These are phyloP conservation scores for Xenentodon cancila DNA, from an alignment of 2,797 vertebrate genomes.

Conservation along the genomic window DNA sequence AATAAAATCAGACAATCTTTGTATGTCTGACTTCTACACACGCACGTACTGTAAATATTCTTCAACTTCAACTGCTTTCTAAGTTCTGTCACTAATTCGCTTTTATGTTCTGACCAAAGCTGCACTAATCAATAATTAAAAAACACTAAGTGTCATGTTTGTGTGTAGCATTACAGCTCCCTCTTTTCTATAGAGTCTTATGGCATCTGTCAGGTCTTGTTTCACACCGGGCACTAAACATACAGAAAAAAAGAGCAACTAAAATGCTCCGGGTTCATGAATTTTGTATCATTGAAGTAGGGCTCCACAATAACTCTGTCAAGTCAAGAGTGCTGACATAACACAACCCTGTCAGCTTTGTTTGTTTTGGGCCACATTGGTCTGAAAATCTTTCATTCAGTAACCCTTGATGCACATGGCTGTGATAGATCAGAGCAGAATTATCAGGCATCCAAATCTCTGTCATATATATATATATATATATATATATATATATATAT, in stretches of 20 bases:
- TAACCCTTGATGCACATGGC: too few species aligned
- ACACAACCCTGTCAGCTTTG: too few species aligned
- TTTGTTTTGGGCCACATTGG: too few species aligned
- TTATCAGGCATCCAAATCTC: too few species aligned
- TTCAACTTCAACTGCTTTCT: slow-evolving; percentile 4
- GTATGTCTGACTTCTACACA: too few species aligned
- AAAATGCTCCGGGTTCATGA: slow-evolving; percentile 10
- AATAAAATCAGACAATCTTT: too few species aligned
- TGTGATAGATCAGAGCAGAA: too few species aligned
- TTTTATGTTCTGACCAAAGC: slow-evolving; percentile 1
- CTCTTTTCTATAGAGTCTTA: not conserved
- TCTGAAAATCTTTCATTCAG: too few species aligned
- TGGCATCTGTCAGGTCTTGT: not conserved
- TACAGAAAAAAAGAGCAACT: not conserved
- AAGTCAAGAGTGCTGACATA: too few species aligned
- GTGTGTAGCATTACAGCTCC: not conserved
- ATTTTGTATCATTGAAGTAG: not conserved
- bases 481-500: too few species aligned
- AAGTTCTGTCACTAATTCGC: not conserved
- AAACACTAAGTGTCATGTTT: slow-evolving; percentile 4
- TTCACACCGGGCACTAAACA: slow-evolving; percentile 1
- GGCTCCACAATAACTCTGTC: not conserved
- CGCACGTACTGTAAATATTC: too few species aligned
- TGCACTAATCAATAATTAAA: slow-evolving; percentile 25
- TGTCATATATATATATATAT: too few species aligned